Evolutionary conservation across 2,888 invertebrate species (phyloP), one percentile per base, ranked within the genome.

Genomic region (Acanthosepion lycidas): DNA sequence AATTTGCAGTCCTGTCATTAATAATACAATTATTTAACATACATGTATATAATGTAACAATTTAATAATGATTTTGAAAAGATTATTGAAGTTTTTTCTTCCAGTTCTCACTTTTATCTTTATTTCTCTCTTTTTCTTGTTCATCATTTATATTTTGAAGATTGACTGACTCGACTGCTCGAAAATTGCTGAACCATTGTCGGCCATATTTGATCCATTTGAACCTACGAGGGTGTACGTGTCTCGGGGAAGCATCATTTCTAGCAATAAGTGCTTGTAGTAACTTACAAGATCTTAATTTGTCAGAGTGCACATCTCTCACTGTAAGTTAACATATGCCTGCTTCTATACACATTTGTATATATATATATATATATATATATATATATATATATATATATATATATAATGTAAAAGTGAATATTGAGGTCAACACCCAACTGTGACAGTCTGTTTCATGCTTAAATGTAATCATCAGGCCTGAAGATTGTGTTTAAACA

Each of bases 271-370:
- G 97, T 94, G 97, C 97, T 94, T 97, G 97, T 95, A 96, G 97
- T 20, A 97, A 97, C 95, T 96, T 97, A 18, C 97, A 97, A 95
- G 97, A 97, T 94, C 96, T 97, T 92, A 97, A 97, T 95, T 96
- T 97, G 94, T 97, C 97, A 0, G 97, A 97, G 94, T 97, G 97
- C 95, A 95, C 95, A 26, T 96, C 97, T 33, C 94, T 97, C 18
- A 97, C 96, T 96, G 97, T 97, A 95, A 96, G 97, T 96, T 28
- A 8, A 6, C 92, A 49, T n/a, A 12, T 48, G 0, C 28, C 6
- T 59, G 55, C 51, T 26, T 78, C 49, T 94, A 64, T 94, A 91
- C 64, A 91, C 51, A 53, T 94, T 33, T 55, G 94, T 94, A 48
- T 94, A 1, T 42, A n/a, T 92, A n/a, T 91, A 42, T 92, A 8